phyloP scores from a whole-genome alignment of 2,888 invertebrate genomes.

The Andricus curvator region DNA sequence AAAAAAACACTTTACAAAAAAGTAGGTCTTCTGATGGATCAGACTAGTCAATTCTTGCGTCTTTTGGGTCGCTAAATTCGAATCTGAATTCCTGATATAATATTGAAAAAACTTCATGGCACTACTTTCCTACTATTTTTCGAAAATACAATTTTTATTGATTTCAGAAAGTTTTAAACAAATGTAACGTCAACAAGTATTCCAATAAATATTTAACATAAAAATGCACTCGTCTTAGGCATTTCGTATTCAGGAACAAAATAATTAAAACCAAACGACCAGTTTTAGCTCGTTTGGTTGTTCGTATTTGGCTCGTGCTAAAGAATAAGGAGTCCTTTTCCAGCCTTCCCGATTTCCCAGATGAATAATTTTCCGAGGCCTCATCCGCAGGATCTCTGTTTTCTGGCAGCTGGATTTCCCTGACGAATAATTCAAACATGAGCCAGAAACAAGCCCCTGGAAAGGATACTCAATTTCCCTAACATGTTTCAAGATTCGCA shows the following conservation, averaged over 20 bases:
- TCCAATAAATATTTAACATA: not conserved
- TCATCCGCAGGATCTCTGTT: slow-evolving; percentile 49
- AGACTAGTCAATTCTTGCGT: no score
- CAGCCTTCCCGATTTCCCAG: slow-evolving; percentile 56
- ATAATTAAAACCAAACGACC: slow-evolving; percentile 6
- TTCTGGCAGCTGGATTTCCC: slow-evolving; percentile 52
- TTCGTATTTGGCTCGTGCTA: not conserved
- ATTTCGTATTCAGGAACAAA: not conserved
- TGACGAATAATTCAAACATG: slow-evolving; percentile 58
- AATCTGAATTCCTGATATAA: no score
- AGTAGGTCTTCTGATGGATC: no score
- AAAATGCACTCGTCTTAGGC: not conserved
- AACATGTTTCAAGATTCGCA: slow-evolving; percentile 44
- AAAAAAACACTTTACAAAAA: no score
- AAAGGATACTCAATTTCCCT: slow-evolving; percentile 48
- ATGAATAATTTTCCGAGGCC: slow-evolving; percentile 56
- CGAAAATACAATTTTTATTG: no score
- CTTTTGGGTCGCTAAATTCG: no score
- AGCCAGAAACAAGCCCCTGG: slow-evolving; percentile 25
- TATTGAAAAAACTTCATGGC: no score
- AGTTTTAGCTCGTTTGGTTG: not conserved
- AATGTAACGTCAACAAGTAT: not conserved
- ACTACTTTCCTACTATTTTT: no score
- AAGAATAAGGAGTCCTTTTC: slow-evolving; percentile 43
- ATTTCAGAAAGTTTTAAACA: no score